Percentiles rank a stretch among this genome's conserved stretches.
phyloP scores from a whole-genome alignment of 64 coral and sea anemone species.

The Pocillopora damicornis region DNA sequence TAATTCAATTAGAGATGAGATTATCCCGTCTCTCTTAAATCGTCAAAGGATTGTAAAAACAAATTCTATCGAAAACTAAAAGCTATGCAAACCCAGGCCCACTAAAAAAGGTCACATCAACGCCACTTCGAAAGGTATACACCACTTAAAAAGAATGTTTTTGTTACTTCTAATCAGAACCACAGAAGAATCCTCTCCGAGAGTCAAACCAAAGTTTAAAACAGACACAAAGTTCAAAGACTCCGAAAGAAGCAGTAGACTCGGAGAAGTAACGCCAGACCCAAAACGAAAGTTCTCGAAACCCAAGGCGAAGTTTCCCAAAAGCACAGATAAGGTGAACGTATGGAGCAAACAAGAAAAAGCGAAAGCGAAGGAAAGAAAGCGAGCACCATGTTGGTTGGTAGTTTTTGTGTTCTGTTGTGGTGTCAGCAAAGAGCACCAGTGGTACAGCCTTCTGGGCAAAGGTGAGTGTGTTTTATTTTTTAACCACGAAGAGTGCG shows the following conservation, averaged over 20 bases:
- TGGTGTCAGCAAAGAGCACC: constrained; percentile 35
- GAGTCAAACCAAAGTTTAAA: constrained; percentile 26
- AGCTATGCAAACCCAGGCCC: no score
- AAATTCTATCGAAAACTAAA: no score
- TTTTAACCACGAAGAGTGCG: no score
- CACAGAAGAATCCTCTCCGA: constrained; percentile 12
- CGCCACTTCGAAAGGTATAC: no score
- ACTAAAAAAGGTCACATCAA: no score
- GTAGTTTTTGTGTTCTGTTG: constrained; percentile 17
- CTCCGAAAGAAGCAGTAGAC: background rate
- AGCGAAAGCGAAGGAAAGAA: background rate
- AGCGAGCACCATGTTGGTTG: constrained; percentile 7
- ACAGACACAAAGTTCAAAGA: background rate
- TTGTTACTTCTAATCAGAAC: background rate
- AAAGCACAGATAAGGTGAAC: constrained; percentile 35
- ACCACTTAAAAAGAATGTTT: no score
- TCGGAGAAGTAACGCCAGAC: background rate
- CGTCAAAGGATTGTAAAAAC: no score
- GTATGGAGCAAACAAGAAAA: constrained; percentile 20
- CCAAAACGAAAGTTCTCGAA: constrained; percentile 8
- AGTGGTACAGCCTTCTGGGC: constrained; percentile 29
- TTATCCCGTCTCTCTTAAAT: no score
- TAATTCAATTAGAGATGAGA: no score
- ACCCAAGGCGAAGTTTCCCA: constrained; percentile 33
- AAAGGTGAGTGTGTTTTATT: background rate